These are phyloP conservation scores for Drosophila pseudotakahashii DNA, from an alignment of 2,888 invertebrate species.

Conservation along the genomic window DNA sequence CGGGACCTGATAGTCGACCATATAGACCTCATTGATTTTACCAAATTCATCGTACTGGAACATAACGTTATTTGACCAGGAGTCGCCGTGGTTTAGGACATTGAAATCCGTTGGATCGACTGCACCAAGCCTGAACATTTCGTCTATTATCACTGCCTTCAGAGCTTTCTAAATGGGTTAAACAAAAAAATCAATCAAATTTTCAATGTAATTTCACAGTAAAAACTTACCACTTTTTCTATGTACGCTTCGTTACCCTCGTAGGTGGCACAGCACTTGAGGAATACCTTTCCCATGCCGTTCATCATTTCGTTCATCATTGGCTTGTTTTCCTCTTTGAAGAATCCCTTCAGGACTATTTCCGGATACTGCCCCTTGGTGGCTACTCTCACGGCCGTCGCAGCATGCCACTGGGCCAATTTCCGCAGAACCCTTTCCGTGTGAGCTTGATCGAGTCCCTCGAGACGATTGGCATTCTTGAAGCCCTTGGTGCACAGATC, in stretches of 20 bases:
- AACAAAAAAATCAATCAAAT: background rate
- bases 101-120: conserved; percentile 66
- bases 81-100: conserved; percentile 76
- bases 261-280: conserved; percentile 46
- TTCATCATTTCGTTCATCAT: conserved; percentile 40
- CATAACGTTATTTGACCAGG: conserved; percentile 80
- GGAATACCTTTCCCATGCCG: conserved; percentile 20
- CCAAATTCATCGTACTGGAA: conserved; percentile 69
- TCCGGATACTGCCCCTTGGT: conserved; percentile 57
- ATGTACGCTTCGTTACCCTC: conserved; percentile 54
- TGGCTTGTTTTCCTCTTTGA: conserved; percentile 36
- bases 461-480: conserved; percentile 68
- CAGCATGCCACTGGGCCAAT: conserved; percentile 80
- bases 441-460: conserved; percentile 74
- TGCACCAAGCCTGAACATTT: conserved; percentile 34
- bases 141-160: conserved; percentile 46
- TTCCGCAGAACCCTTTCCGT: conserved; percentile 67
- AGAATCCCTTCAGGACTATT: conserved; percentile 26
- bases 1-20: conserved; percentile 79
- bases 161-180: conserved; percentile 41
- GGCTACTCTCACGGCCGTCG: conserved; percentile 66
- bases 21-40: conserved; percentile 64
- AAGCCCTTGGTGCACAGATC: conserved; percentile 70
- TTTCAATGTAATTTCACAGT: too few species aligned
- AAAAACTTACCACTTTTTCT: conserved; percentile 65